A percentile compares a stretch with the other conserved stretches of the same genome.
phyloP scores from a whole-genome alignment of 2,797 vertebrate genomes.

The Peromyscus melanophrys region DNA sequence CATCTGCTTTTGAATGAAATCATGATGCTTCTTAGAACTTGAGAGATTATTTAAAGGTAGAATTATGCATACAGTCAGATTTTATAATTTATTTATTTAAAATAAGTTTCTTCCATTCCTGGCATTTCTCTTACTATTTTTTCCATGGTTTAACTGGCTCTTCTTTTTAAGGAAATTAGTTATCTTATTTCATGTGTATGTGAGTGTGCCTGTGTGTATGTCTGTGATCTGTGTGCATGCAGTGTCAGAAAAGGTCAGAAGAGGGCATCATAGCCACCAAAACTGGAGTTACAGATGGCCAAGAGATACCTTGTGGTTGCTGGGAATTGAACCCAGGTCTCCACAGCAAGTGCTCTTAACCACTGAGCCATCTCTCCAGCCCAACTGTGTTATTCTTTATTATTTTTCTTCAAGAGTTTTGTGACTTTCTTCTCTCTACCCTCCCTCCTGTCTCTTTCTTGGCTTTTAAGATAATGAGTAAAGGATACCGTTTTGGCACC shows the following conservation, averaged over 20 bases:
- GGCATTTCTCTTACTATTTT: not conserved
- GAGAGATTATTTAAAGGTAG: not conserved
- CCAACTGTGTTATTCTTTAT: not conserved
- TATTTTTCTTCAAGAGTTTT: not conserved
- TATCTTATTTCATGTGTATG: not conserved
- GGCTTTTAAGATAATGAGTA: slow-evolving; percentile 34
- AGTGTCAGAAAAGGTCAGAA: not conserved
- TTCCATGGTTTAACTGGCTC: not conserved
- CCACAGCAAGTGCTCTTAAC: not conserved
- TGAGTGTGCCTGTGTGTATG: not conserved
- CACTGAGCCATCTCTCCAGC: not conserved
- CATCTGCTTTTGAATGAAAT: slow-evolving; percentile 42
- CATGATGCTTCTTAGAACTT: not conserved
- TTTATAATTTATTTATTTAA: slow-evolving; percentile 24
- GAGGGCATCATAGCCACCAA: not conserved
- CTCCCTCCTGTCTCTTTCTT: not conserved
- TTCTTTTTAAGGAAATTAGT: not conserved
- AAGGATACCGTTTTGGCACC: slow-evolving; percentile 30
- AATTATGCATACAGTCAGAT: not conserved
- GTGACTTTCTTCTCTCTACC: not conserved
- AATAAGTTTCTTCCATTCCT: not conserved
- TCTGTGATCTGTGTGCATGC: not conserved
- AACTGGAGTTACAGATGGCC: not conserved
- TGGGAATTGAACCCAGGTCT: not conserved
- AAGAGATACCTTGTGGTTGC: not conserved